These are phyloP conservation scores for Bubalus kerabau DNA, from an alignment of 2,113 vertebrate species.

Conservation along the genomic window DNA sequence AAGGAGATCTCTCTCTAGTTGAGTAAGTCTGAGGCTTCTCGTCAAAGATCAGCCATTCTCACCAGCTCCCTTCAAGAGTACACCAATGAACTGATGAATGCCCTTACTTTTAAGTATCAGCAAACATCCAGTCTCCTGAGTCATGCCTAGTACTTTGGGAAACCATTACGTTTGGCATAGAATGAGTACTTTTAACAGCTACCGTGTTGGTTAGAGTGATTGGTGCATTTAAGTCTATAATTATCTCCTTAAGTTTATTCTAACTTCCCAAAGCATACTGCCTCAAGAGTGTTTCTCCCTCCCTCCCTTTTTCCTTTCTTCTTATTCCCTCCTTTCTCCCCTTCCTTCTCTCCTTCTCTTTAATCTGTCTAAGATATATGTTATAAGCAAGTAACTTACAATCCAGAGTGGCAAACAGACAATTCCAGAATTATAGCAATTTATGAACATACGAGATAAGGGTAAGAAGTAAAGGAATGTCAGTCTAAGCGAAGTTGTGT, in stretches of 20 bases:
- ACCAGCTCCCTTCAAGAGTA: background rate
- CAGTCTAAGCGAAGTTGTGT: background rate
- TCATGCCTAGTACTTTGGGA: background rate
- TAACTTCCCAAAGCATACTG: background rate
- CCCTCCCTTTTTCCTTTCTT: background rate
- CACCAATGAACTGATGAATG: background rate
- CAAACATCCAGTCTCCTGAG: background rate
- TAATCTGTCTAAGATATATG: background rate
- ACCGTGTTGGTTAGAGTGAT: background rate
- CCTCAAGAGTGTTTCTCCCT: background rate
- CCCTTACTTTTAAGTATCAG: background rate
- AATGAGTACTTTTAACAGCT: background rate
- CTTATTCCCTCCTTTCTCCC: background rate
- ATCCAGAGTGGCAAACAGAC: background rate
- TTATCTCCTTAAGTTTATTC: background rate
- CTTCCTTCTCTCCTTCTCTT: background rate
- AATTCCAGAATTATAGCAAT: background rate
- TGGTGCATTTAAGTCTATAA: background rate
- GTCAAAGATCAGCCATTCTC: background rate
- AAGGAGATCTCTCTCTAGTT: background rate
- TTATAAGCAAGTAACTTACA: background rate
- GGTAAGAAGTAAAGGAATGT: rapidly evolving
- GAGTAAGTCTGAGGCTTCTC: background rate
- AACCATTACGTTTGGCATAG: background rate
- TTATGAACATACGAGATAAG: background rate